Percentiles rank a stretch among this genome's conserved stretches.
phyloP scores from a whole-genome alignment of 2,113 vertebrate genomes.

The Corythaeola cristata region DNA sequence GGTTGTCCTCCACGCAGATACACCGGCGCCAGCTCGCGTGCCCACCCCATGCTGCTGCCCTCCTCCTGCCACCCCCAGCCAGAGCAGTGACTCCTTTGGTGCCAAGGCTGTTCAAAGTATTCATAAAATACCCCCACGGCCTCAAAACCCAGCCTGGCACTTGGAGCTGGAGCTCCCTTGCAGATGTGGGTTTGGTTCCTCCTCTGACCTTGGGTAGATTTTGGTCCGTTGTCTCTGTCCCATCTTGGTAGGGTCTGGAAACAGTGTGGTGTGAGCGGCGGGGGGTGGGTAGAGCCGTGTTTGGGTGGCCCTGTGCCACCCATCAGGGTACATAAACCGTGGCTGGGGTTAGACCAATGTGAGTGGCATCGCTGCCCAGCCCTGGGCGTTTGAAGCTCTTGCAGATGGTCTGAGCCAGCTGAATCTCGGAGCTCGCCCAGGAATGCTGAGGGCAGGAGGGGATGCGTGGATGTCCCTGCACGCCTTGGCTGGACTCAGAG shows the following conservation, averaged over 20 bases:
- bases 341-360: not conserved
- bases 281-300: not conserved
- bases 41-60: not conserved
- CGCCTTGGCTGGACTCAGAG: not conserved
- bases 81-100: not conserved
- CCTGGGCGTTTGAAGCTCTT: accelerated
- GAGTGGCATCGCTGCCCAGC: not conserved
- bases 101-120: not conserved
- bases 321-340: accelerated
- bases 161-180: not conserved
- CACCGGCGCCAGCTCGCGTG: accelerated
- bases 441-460: not conserved
- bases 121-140: not conserved
- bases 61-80: not conserved
- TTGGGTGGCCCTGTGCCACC: not conserved
- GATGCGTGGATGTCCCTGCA: accelerated
- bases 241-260: not conserved
- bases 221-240: accelerated
- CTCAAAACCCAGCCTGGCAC: not conserved
- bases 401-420: not conserved
- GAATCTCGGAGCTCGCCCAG: not conserved
- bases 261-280: accelerated
- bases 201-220: not conserved
- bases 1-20: not conserved
- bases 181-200: not conserved